Base-by-base conservation (phyloP, 2,797 vertebrate species). In the Sebastes steindachneri region DNA sequence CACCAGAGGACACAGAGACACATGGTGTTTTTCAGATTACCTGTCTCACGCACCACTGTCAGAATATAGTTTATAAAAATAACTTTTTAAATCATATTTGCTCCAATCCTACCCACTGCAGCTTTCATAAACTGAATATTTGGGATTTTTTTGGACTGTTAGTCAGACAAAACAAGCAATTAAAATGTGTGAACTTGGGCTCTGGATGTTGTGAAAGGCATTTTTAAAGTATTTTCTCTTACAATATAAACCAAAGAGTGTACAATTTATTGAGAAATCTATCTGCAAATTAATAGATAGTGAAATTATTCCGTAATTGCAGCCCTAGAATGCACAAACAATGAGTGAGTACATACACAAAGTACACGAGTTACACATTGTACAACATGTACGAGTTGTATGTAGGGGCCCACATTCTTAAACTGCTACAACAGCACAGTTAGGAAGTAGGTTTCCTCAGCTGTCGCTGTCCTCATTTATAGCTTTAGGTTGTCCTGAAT, bases 401-500 rank as follows among this genome's bases (percentile, higher is more conserved):
- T 59, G 31, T 63, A 8, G 17, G 8, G 8, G 7, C 25, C 33
- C 57, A 31, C 31, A 45, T 33, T 35, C 12, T 45, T 51, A 37
- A 62, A 73, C n/a, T 12, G 45, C 35, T 58, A 35, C 51, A 54
- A 29, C n/a, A 48, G 2, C 23, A 25, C 6, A 79, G 51, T 74
- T 41, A 5, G 21, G 7, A 41, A 63, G 19, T 25, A 5, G 9
- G 9, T 68, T 68, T 77, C 64, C 59, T 81, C 45, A 29, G 73
- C 57, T 28, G 29, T 58, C 66, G 10, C 59, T 51, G 54, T 79
- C 45, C 54, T 48, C 31, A 12, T 1, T n/a, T 31, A 59, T 6
- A 63, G 29, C 68, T 76, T 81, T 26, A 31, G 37, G 45, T 59
- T 37, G 5, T 9, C 17, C 58, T 75, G 51, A 67, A 74, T 89